Evolutionary conservation across 2,888 invertebrate genomes (phyloP).

Genomic region (Rhingia rostrata): DNA sequence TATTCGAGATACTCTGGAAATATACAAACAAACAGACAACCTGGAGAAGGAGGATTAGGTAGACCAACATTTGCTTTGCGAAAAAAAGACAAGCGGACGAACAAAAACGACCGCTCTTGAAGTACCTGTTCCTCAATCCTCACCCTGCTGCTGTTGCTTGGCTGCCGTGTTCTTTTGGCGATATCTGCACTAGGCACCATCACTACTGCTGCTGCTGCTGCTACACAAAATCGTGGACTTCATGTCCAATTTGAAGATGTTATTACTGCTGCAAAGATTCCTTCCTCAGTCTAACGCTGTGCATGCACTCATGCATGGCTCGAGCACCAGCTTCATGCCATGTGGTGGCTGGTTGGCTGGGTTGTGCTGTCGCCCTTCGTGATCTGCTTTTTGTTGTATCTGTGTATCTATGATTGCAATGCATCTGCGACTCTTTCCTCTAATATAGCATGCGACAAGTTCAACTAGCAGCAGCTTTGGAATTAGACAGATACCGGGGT

Average conservation of each 20-base stretch:
- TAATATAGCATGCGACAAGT: slow-evolving; percentile 67
- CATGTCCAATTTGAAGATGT: slow-evolving; percentile 75
- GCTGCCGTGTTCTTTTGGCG: slow-evolving; percentile 12
- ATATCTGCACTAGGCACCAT: slow-evolving; percentile 35
- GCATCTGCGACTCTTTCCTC: slow-evolving; percentile 30
- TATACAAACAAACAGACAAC: slow-evolving; percentile 40
- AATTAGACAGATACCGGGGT: slow-evolving; percentile 53
- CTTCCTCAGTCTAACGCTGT: slow-evolving; percentile 13
- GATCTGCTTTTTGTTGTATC: slow-evolving; percentile 52
- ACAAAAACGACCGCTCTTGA: background rate
- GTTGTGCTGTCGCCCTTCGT: slow-evolving; percentile 42
- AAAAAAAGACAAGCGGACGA: slow-evolving; percentile 21
- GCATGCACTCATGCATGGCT: slow-evolving; percentile 54
- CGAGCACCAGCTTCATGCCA: slow-evolving; percentile 1
- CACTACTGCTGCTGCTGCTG: slow-evolving; percentile 44
- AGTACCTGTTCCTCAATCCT: slow-evolving; percentile 55
- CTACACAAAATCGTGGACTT: slow-evolving; percentile 72
- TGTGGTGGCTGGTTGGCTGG: slow-evolving; percentile 24
- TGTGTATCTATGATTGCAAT: slow-evolving; percentile 60
- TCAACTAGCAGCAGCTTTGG: slow-evolving; percentile 45
- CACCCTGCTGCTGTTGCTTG: slow-evolving; percentile 17
- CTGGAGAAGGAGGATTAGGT: slow-evolving; percentile 62
- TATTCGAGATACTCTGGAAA: slow-evolving; percentile 25
- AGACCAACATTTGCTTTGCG: slow-evolving; percentile 67
- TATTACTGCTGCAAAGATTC: slow-evolving; percentile 60